A percentile compares a stretch with the other conserved stretches of the same genome.
Conservation (phyloP, 2,888 invertebrate genomes). For the Acronicta psi region DNA sequence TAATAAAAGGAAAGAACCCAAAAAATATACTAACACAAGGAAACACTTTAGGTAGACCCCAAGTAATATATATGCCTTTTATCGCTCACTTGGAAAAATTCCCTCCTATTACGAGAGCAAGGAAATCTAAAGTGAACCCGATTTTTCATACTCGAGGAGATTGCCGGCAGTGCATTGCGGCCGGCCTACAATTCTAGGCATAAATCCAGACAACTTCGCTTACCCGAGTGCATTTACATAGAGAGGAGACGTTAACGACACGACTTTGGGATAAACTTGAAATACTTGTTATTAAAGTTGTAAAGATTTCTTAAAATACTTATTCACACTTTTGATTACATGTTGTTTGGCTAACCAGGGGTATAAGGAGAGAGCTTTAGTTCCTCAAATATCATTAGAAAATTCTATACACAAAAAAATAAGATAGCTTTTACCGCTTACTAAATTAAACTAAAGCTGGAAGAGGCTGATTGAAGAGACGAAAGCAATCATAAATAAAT, state of each 20-base stretch:
- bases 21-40: constrained; percentile 11
- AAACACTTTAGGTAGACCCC: constrained; percentile 27
- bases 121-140: constrained; percentile 14
- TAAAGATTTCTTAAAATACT: not conserved
- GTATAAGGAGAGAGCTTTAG: too few species aligned
- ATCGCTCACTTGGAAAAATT: constrained; percentile 34
- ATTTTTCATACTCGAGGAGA: constrained; percentile 48
- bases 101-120: not conserved
- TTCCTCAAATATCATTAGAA: too few species aligned
- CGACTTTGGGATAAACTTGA: constrained; percentile 4
- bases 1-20: constrained; percentile 2
- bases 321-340: too few species aligned
- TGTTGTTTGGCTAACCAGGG: too few species aligned
- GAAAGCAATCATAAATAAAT: too few species aligned
- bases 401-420: too few species aligned
- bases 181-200: constrained; percentile 46
- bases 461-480: too few species aligned
- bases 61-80: constrained; percentile 40
- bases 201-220: constrained; percentile 44
- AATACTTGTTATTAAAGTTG: not conserved
- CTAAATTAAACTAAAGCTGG: too few species aligned
- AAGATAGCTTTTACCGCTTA: too few species aligned
- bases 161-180: constrained; percentile 46
- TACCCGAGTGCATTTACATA: constrained; percentile 22
- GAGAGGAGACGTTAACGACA: constrained; percentile 24